These are phyloP conservation scores for Orthosia gothica DNA, from an alignment of 2,888 invertebrate genomes.

Conservation along the genomic window DNA sequence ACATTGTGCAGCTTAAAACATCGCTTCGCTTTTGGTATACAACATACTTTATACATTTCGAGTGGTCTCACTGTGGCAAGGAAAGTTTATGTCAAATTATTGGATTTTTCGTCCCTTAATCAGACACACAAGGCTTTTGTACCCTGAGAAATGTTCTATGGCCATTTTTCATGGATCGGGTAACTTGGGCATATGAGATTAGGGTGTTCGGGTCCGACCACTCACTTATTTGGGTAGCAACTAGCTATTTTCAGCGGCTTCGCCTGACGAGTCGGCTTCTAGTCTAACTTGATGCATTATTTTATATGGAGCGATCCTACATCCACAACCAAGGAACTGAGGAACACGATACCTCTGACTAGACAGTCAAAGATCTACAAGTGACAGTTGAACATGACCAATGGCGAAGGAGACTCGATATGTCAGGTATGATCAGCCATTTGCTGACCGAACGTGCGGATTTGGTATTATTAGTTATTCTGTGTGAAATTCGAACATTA, in stretches of 20 bases:
- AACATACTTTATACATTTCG: slow-evolving; percentile 30
- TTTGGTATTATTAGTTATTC: too few species aligned
- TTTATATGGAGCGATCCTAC: too few species aligned
- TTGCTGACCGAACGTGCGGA: too few species aligned
- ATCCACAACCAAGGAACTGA: too few species aligned
- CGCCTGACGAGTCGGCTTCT: not conserved
- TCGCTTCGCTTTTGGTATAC: slow-evolving; percentile 32
- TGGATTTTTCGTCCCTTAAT: slow-evolving; percentile 80
- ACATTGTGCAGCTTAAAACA: not conserved
- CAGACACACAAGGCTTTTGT: slow-evolving; percentile 74
- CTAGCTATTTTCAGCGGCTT: slow-evolving; percentile 1
- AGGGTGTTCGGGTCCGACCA: slow-evolving; percentile 43
- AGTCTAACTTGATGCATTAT: too few species aligned
- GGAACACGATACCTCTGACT: too few species aligned
- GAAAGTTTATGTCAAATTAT: slow-evolving; percentile 81
- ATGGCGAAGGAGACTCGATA: too few species aligned
- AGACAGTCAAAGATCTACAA: too few species aligned
- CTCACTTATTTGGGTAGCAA: slow-evolving; percentile 32
- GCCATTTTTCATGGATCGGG: slow-evolving; percentile 68
- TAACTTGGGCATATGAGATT: slow-evolving; percentile 47
- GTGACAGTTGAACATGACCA: too few species aligned
- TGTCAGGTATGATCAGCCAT: too few species aligned
- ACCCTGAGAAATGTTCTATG: slow-evolving; percentile 61
- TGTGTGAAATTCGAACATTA: too few species aligned
- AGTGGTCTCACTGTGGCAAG: slow-evolving; percentile 69